Percentiles rank a stretch among this genome's conserved stretches.
phyloP scores from a whole-genome alignment of 2,797 vertebrate species.

The Gouania willdenowi region DNA sequence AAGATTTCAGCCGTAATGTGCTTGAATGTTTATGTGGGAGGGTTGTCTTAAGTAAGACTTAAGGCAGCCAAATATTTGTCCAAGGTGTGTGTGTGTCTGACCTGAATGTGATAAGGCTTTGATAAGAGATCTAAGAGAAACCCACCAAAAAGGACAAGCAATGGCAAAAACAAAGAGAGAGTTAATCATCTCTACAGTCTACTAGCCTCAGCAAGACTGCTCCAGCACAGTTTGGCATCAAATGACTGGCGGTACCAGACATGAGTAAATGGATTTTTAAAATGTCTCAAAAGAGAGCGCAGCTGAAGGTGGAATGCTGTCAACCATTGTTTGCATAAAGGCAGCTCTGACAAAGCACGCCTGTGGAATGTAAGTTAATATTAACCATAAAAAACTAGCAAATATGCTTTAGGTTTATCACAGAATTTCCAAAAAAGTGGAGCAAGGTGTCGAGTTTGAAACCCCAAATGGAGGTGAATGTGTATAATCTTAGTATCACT shows the following conservation, averaged over 20 bases:
- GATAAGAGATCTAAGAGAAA: constrained; percentile 72
- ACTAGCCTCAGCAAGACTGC: constrained; percentile 42
- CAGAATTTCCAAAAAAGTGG: neutral
- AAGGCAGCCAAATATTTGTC: constrained; percentile 67
- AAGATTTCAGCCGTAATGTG: constrained; percentile 3
- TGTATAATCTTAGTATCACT: too few relatives aligned
- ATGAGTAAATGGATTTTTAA: constrained; percentile 34
- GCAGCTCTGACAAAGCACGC: constrained; percentile 7
- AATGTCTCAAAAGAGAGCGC: constrained; percentile 22
- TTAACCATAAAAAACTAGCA: neutral
- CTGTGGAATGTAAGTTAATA: neutral
- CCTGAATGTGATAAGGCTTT: constrained; percentile 62
- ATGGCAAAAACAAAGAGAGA: constrained; percentile 64
- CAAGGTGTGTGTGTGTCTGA: constrained; percentile 63
- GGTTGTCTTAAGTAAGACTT: constrained; percentile 34
- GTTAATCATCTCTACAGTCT: constrained; percentile 71
- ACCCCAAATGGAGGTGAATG: too few relatives aligned
- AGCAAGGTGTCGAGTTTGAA: neutral
- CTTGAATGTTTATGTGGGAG: constrained; percentile 13
- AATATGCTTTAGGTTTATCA: neutral
- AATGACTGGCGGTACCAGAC: constrained; percentile 62
- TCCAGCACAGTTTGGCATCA: constrained; percentile 56
- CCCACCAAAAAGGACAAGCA: constrained; percentile 57
- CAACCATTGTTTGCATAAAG: constrained; percentile 24
- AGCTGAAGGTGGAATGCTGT: constrained; percentile 26